These are phyloP conservation scores for Oryctes rhinoceros DNA, from an alignment of 1,140 invertebrate species.

Conservation along the genomic window DNA sequence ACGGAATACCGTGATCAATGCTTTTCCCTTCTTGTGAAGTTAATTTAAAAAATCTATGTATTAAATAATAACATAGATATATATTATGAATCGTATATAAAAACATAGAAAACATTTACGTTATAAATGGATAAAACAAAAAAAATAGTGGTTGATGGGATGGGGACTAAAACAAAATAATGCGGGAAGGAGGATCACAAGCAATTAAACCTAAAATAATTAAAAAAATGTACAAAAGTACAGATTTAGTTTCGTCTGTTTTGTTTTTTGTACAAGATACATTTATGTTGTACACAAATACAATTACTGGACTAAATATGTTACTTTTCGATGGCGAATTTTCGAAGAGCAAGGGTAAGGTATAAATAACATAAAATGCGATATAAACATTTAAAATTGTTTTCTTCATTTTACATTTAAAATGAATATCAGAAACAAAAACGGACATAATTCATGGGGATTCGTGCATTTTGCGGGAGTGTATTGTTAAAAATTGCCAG, in stretches of 20 bases:
- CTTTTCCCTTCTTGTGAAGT: background rate
- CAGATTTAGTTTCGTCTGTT: background rate
- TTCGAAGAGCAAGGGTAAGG: no score
- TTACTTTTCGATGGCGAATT: no score
- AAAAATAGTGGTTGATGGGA: background rate
- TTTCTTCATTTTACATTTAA: no score
- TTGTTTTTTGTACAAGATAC: constrained; percentile 24
- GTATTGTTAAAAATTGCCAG: no score
- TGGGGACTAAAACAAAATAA: background rate
- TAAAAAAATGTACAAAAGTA: constrained; percentile 2
- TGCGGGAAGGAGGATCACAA: background rate
- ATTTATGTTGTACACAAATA: constrained; percentile 1
- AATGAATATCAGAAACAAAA: no score
- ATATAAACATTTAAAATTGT: no score
- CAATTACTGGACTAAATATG: background rate
- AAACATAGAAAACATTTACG: constrained; percentile 16
- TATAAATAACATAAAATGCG: no score
- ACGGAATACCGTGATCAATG: background rate
- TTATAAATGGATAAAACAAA: background rate
- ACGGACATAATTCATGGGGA: no score
- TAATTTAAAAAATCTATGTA: constrained; percentile 23
- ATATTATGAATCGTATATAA: background rate
- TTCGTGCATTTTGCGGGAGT: no score
- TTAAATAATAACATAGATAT: constrained; percentile 19
- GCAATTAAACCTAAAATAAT: constrained; percentile 8